These are phyloP conservation scores for Ectropis grisescens DNA, from an alignment of 1,140 invertebrate genomes.

Conservation along the genomic window DNA sequence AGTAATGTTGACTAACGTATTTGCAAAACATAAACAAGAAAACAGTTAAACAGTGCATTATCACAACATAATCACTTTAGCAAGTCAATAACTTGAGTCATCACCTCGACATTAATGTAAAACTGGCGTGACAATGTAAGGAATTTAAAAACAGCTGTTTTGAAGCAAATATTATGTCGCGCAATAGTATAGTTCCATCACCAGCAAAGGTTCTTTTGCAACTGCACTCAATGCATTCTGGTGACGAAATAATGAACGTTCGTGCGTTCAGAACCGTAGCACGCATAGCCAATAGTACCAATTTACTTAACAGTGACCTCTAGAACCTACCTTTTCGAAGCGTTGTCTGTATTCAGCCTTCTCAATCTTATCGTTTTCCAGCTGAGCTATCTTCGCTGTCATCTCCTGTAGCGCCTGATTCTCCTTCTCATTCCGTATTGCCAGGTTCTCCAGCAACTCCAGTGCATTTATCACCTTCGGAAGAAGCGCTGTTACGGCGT, in stretches of 20 bases:
- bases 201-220: constrained; percentile 32
- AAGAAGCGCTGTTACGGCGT: constrained; percentile 89
- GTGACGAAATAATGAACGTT: constrained; percentile 46
- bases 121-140: too few relatives aligned
- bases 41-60: too few relatives aligned
- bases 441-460: constrained; percentile 92
- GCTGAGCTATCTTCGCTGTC: constrained; percentile 84
- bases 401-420: constrained; percentile 88
- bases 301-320: constrained; percentile 55
- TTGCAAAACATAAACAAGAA: too few relatives aligned
- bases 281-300: constrained; percentile 31
- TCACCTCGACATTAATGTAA: too few relatives aligned
- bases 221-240: constrained; percentile 26
- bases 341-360: constrained; percentile 91
- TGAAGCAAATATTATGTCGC: constrained; percentile 21
- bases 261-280: constrained; percentile 27
- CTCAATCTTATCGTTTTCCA: constrained; percentile 93
- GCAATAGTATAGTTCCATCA: constrained; percentile 18
- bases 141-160: too few relatives aligned
- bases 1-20: too few relatives aligned
- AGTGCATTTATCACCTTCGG: constrained; percentile 96
- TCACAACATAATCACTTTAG: too few relatives aligned
- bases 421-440: constrained; percentile 90
- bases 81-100: too few relatives aligned
- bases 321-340: constrained; percentile 87